Evolutionary conservation across 2,797 vertebrate genomes (phyloP).

Genomic region (Sebastes ruberrimus): DNA sequence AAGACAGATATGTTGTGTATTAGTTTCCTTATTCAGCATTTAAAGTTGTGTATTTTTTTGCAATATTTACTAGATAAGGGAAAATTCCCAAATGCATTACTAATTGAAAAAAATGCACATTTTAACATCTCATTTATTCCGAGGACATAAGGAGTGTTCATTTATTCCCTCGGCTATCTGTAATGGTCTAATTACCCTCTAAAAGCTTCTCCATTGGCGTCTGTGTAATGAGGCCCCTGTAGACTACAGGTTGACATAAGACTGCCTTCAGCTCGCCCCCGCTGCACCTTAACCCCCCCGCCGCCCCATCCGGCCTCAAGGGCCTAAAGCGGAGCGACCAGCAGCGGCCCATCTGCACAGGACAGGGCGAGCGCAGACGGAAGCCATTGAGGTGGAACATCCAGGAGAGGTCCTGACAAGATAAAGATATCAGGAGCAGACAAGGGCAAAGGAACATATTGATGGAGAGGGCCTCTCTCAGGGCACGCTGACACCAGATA

Average conservation of each 20-base stretch:
- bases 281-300: conserved; percentile 26
- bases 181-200: conserved; percentile 74
- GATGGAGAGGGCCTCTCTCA: conserved; percentile 79
- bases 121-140: conserved; percentile 66
- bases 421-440: conserved; percentile 84
- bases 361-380: conserved; percentile 67
- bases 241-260: conserved; percentile 75
- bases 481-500: conserved; percentile 82
- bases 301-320: conserved; percentile 34
- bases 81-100: conserved; percentile 5
- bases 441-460: conserved; percentile 85
- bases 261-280: conserved; percentile 55
- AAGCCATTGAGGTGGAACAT: conserved; percentile 81
- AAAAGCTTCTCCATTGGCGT: conserved; percentile 74
- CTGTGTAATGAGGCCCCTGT: conserved; percentile 73
- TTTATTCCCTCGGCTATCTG: conserved; percentile 65
- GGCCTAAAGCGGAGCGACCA: conserved; percentile 44
- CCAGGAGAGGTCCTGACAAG: conserved; percentile 80
- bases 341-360: conserved; percentile 70
- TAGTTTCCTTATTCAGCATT: not conserved
- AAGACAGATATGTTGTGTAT: not conserved
- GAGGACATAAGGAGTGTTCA: conserved; percentile 43
- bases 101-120: conserved; percentile 37
- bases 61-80: not conserved
- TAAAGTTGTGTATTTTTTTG: not conserved